Evolutionary conservation across 2,797 vertebrate genomes (phyloP).

Genomic region (Brotogeris chrysoptera): DNA sequence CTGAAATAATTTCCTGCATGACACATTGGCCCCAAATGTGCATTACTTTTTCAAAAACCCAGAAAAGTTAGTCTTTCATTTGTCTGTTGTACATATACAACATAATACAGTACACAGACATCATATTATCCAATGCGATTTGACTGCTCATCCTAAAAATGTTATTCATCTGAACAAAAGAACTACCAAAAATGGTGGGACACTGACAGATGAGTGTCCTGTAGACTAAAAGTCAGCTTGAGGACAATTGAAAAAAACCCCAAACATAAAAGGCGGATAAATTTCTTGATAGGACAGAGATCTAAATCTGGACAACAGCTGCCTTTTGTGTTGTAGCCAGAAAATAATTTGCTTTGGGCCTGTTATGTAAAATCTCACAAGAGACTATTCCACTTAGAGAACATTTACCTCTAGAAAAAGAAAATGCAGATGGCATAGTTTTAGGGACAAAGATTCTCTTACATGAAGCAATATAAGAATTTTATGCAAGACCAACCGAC

Average conservation of each 20-base stretch:
- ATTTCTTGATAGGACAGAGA: neutral
- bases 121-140: neutral
- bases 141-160: neutral
- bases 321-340: neutral
- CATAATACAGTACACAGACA: neutral
- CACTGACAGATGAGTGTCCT: neutral
- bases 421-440: neutral
- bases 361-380: neutral
- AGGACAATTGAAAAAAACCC: neutral
- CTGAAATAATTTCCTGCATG: neutral
- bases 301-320: neutral
- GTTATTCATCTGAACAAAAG: neutral
- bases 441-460: neutral
- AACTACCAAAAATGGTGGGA: neutral
- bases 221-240: neutral
- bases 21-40: neutral
- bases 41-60: neutral
- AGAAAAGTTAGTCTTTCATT: neutral
- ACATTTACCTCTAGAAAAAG: neutral
- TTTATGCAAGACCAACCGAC: neutral
- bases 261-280: neutral
- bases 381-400: neutral
- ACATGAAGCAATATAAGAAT: neutral
- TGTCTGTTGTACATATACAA: neutral
- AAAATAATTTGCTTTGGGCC: neutral